Conservation (phyloP, 2,888 invertebrate species). For the Tineola bisselliella region DNA sequence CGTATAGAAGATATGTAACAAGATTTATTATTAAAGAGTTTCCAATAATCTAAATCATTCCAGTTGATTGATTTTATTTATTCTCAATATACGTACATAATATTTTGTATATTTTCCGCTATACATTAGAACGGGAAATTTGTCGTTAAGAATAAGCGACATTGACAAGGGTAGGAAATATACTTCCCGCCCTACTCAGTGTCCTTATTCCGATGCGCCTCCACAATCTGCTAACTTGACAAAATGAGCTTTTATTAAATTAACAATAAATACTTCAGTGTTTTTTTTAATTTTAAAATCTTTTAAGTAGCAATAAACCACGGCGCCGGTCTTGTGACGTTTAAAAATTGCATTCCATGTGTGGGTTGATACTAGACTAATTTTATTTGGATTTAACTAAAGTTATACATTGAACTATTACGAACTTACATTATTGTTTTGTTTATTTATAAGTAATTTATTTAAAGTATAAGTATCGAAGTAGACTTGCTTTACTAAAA, state of each 20-base stretch:
- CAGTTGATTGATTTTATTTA: background rate
- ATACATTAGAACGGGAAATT: background rate
- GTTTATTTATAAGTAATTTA: too few relatives aligned
- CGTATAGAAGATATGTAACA: background rate
- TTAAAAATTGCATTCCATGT: background rate
- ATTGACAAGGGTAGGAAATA: constrained; percentile 4
- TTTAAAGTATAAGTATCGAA: too few relatives aligned
- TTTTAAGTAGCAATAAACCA: too few relatives aligned
- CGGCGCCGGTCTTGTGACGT: too few relatives aligned
- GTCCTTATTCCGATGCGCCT: background rate
- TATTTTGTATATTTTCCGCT: background rate
- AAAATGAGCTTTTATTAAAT: background rate
- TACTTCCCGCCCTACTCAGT: background rate
- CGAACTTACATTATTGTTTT: too few relatives aligned
- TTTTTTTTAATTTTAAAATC: background rate
- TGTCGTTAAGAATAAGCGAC: constrained; percentile 4
- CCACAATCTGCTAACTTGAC: background rate
- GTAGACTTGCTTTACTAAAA: too few relatives aligned
- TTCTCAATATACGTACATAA: background rate
- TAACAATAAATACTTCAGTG: background rate
- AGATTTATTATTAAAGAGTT: background rate
- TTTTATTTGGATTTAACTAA: too few relatives aligned
- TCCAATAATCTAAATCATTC: background rate
- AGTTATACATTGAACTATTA: too few relatives aligned
- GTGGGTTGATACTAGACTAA: too few relatives aligned